Base-by-base conservation (phyloP, 1,140 invertebrate species). In the Nymphalis io region DNA sequence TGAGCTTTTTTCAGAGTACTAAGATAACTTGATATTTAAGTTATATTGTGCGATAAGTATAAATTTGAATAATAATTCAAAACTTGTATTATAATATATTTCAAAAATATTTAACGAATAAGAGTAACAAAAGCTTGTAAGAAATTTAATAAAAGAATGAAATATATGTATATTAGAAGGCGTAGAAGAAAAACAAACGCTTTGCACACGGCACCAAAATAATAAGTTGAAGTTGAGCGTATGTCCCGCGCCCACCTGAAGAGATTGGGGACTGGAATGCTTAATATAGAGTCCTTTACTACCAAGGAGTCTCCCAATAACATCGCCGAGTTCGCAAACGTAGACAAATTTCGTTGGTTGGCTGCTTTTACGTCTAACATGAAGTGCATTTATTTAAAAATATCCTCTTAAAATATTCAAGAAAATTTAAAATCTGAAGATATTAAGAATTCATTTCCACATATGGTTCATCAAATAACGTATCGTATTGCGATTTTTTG, bases 261-360 rank as follows among this genome's bases (percentile, higher is more conserved):
- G 81, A 88, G 83, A 87, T 85, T 85, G 82, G 85, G 83, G 77
- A 82, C 81, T 83, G 82, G 84, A 90, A 90, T 90, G 85, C 88
- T 88, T 90, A 90, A 90, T 90, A 90, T 89, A 88, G 79, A 82
- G 80, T 82, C 84, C 84, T 88, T 89, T 87, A 86, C 82, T 84
- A 84, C 81, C 82, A 86, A 80, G 78, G 79, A 80, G 74, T 80
- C 78, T 70, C 81, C 78, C 83, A 88, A 90, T 90, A 90, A 90
- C 81, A 90, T 76, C 78, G 78, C 81, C 75, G 78, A 80, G 76
- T 84, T 82, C 61, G 73, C 81, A 81, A 76, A 80, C 79, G 73
- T 82, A 81, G 79, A 78, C 80, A 82, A 80, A 72, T 82, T 76
- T 75, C 73, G 70, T 76, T 78, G 75, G 69, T n/a, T 80, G 77